Base-by-base conservation (phyloP, 2,888 invertebrate species). In the Carterocephalus palaemon region DNA sequence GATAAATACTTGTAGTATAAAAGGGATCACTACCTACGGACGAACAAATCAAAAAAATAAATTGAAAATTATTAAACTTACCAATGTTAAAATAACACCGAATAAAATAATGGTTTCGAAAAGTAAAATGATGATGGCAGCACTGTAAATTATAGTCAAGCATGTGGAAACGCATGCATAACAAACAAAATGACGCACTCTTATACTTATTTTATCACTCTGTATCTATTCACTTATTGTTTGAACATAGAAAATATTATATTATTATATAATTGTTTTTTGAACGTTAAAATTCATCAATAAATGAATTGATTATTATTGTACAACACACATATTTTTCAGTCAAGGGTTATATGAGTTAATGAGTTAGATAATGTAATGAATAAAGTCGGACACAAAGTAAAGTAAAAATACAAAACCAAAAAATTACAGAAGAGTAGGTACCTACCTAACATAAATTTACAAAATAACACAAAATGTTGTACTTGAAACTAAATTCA, bases 81-180 rank as follows among this genome's bases (percentile, higher is more conserved):
- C 84, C 83, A 72, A 57, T 60, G 58, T 60, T 60, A 70, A 68
- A 79, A 81, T 17, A 78, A 78, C 77, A 78, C 79, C 65, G 79
- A 83, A 70, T 68, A 79, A 82, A 72, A 76, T 71, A 75, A 77
- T 47, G 48, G 38, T 38, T 42, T 46, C 40, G 46, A 49, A 46
- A 51, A 46, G 40, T 42, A 51, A 41, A 38, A 22, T 48, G 43
- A 52, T 53, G 42, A 32, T 49, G 38, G 48, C 48, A 37, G 46
- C 39, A 47, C 26, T 48, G 40, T 26, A 52, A 46, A 39, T 48
- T 46, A 48, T 51, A 49, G 32, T 46, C 45, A 54, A 51, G 52
- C 48, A 48, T 41, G 48, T 48, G 51, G 49, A 55, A 53, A 51
- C 28, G 33, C 59, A 60, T 60, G 58, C 59, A 53, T 45, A 50